Conservation (phyloP, 2,888 invertebrate genomes). For the Clunio marinus region DNA sequence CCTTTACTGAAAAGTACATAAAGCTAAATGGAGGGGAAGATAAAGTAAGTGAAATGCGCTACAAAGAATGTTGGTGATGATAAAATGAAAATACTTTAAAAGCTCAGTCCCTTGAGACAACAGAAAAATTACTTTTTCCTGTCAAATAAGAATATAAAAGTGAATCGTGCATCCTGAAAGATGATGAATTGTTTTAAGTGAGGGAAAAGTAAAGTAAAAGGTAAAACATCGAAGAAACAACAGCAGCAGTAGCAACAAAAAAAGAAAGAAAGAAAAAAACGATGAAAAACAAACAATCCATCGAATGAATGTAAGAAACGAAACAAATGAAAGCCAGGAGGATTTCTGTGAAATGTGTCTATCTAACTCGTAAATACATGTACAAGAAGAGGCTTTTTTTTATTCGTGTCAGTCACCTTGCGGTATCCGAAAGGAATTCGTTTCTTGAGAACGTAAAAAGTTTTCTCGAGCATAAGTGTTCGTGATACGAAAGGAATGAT, state of each 20-base stretch:
- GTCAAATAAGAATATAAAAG: neutral
- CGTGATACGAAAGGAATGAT: conserved; percentile 34
- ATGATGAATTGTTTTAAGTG: neutral
- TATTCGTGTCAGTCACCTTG: conserved; percentile 15
- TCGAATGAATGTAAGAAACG: too few species aligned
- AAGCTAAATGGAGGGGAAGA: neutral
- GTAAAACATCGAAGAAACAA: neutral
- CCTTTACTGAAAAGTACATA: too few species aligned
- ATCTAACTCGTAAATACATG: neutral
- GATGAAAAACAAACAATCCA: too few species aligned
- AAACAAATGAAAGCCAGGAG: neutral
- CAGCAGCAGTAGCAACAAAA: neutral
- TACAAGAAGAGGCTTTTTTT: neutral
- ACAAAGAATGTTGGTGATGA: neutral
- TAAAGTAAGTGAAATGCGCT: too few species aligned
- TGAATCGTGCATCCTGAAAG: neutral
- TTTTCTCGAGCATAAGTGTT: conserved; percentile 30
- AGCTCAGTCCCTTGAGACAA: neutral
- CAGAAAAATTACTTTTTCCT: neutral
- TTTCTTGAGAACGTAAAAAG: conserved; percentile 29
- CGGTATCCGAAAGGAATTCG: conserved; percentile 33
- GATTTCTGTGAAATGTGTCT: conserved; percentile 2
- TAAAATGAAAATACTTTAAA: neutral
- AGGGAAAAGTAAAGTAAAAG: conserved; percentile 3
- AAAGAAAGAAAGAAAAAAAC: neutral